Evolutionary conservation across 2,113 vertebrate genomes (phyloP).

Genomic region (Odocoileus virginianus): DNA sequence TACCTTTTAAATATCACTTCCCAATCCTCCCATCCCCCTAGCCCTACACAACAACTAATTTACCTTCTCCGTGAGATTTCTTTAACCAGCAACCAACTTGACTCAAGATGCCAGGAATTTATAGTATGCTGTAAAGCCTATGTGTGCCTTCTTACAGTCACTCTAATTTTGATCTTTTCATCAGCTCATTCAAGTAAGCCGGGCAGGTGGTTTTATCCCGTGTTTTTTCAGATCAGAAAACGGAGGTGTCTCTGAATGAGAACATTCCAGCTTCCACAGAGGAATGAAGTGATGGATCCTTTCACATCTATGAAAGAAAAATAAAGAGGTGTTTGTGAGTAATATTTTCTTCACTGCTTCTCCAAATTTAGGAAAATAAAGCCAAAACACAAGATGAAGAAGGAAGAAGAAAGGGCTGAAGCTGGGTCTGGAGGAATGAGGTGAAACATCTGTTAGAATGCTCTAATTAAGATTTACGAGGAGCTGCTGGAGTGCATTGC

Average conservation of each 20-base stretch:
- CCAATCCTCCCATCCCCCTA: background rate
- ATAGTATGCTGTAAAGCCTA: background rate
- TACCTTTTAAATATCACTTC: background rate
- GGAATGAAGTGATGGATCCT: background rate
- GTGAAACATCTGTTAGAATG: background rate
- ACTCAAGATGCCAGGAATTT: background rate
- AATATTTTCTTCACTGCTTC: background rate
- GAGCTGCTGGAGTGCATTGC: background rate
- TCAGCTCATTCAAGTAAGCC: background rate
- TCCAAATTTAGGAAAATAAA: slow-evolving; percentile 22
- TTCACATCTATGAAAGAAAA: background rate
- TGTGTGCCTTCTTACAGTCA: background rate
- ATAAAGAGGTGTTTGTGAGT: background rate
- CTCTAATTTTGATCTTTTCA: background rate
- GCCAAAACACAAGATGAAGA: slow-evolving; percentile 1
- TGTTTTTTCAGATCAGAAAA: background rate
- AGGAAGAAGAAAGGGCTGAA: background rate
- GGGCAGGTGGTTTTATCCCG: background rate
- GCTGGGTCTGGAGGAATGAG: background rate
- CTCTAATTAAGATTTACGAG: slow-evolving; percentile 26
- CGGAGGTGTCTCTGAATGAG: background rate
- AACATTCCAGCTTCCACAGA: background rate
- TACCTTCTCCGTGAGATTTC: background rate
- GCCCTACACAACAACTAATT: background rate
- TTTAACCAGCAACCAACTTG: background rate